Evolutionary conservation across 2,113 vertebrate species (phyloP), one percentile per base, ranked within the genome.

Genomic region (Cyphomyrus plagiostoma): DNA sequence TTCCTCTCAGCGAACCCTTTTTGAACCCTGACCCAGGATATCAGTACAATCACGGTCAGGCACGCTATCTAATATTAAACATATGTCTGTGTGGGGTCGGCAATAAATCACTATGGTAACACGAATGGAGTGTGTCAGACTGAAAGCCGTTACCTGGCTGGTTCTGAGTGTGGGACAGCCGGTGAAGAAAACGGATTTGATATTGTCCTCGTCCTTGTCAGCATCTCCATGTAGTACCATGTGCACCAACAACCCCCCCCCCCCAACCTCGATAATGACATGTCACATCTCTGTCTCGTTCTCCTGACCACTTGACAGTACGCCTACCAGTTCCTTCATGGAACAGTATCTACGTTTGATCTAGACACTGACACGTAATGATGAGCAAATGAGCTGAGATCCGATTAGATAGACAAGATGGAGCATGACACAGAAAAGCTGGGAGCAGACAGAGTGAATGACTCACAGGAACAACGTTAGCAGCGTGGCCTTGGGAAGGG

Each of bases 301-400:
- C 52, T 50, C 30, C 46, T 50, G 48, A 15, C 84, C 48, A 86
- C 48, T 35, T 52, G n/a, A 15, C 48, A 50, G 48, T 48, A 86
- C 46, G 5, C 62, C 62, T 30, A 30, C 26, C 62, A 30, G 10
- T 70, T 70, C n/a, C 62, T 70, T 13, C 62, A 17, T 39, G 15
- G 15, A 39, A 15, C 9, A 56, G 26, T n/a, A 26, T 53, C 50
- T 30, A 53, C 4, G 50, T 53, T 87, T 87, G 50, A 87, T 87
- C 49, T 26, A 35, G 13, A 53, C 11, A 30, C n/a, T 87, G 46
- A n/a, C 48, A 53, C 46, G 56, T 19, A 53, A 84, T n/a, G 45
- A n/a, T 53, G 85, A 39, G 26, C 85, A 35, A 87, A 53, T 86
- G 83, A 86, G 48, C 45, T 86, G 11, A 86, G 83, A 50, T 86